Conservation (phyloP, 2,113 vertebrate genomes). For the Raja brachyura region DNA sequence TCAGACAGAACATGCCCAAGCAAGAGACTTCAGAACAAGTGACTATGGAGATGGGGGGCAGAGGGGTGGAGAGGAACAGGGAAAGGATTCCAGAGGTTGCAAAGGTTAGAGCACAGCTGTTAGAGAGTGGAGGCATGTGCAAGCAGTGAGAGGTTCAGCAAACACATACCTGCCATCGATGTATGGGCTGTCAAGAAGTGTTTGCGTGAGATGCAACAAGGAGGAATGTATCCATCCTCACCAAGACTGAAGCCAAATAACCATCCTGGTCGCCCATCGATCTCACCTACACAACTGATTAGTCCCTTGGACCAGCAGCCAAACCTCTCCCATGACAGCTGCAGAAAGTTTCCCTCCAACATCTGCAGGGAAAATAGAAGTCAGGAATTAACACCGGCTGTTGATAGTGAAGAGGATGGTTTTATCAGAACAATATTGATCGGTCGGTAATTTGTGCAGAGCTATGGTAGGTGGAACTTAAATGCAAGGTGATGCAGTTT, state of each 20-base stretch:
- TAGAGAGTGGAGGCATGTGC: not conserved
- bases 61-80: not conserved
- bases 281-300: no score
- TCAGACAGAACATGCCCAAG: not conserved
- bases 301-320: no score
- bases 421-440: no score
- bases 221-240: no score
- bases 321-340: no score
- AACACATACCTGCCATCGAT: not conserved
- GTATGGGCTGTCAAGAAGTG: not conserved
- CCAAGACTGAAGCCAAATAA: no score
- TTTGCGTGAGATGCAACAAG: not conserved
- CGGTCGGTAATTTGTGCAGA: no score
- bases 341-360: no score
- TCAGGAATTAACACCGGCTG: no score
- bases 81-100: not conserved
- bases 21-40: not conserved
- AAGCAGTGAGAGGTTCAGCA: not conserved
- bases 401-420: not conserved
- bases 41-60: not conserved
- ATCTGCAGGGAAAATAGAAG: not conserved
- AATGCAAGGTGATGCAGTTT: no score
- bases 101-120: not conserved
- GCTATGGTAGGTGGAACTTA: no score
- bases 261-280: no score